phyloP scores from a whole-genome alignment of 1,140 invertebrate genomes.

The Diorhabda carinulata region DNA sequence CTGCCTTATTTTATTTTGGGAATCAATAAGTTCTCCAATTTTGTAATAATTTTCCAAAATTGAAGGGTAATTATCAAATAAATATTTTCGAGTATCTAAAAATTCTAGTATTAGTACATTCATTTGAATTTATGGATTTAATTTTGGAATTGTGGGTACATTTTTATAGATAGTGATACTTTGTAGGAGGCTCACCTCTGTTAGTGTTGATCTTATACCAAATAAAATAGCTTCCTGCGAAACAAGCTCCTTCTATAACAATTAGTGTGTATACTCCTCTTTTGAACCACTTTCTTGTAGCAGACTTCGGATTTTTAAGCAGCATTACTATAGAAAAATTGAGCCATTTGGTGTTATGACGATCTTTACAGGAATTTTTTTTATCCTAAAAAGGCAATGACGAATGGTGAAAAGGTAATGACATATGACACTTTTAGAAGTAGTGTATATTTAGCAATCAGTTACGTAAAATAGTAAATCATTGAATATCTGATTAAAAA shows the following conservation, averaged over 20 bases:
- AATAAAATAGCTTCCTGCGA: slow-evolving; percentile 55
- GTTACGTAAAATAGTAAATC: no score
- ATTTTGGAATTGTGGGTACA: not conserved
- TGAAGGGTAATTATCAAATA: slow-evolving; percentile 57
- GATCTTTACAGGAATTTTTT: not conserved
- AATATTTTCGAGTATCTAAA: slow-evolving; percentile 58
- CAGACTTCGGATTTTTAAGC: slow-evolving; percentile 55
- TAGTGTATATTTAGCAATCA: no score
- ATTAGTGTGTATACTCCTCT: slow-evolving; percentile 51
- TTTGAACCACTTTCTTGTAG: slow-evolving; percentile 51
- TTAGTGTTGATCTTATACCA: slow-evolving; percentile 61
- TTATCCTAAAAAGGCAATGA: no score
- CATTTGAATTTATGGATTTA: no score
- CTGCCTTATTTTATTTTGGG: slow-evolving; percentile 50
- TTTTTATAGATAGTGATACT: slow-evolving; percentile 11
- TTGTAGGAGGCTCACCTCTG: slow-evolving; percentile 48
- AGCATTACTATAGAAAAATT: slow-evolving; percentile 50
- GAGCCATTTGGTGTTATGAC: slow-evolving; percentile 4
- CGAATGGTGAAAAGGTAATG: no score
- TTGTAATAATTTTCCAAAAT: slow-evolving; percentile 59
- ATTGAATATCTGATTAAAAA: no score
- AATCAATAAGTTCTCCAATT: slow-evolving; percentile 53
- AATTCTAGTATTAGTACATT: not conserved
- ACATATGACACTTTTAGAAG: no score
- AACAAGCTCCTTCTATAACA: slow-evolving; percentile 52